phyloP scores from a whole-genome alignment of 2,797 vertebrate species.

The Acrossocheilus wenchowensis region DNA sequence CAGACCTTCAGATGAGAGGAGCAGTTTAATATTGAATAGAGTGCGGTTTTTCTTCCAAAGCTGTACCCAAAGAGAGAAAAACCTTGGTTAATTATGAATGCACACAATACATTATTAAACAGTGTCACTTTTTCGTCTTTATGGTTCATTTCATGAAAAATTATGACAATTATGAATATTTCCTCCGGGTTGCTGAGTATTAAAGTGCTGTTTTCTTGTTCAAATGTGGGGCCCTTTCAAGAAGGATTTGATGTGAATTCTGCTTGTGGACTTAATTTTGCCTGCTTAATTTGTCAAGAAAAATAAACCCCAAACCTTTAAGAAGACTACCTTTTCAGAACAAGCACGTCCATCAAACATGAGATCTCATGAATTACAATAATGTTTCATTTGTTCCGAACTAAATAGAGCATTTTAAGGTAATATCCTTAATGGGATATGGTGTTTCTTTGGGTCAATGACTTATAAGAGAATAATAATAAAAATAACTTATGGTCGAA shows the following conservation, averaged over 20 bases:
- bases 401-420: neutral
- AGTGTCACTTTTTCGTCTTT: conserved; percentile 91
- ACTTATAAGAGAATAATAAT: neutral
- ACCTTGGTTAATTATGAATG: conserved; percentile 91
- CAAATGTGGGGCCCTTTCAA: conserved; percentile 70
- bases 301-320: conserved; percentile 11
- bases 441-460: neutral
- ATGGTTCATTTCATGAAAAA: conserved; percentile 91
- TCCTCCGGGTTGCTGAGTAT: conserved; percentile 80
- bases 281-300: conserved; percentile 63
- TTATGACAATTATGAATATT: conserved; percentile 92
- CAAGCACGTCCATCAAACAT: neutral
- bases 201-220: conserved; percentile 75
- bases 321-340: neutral
- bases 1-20: conserved; percentile 66
- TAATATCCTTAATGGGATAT: too few relatives aligned
- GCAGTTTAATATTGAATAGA: conserved; percentile 76
- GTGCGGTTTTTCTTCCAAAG: conserved; percentile 66
- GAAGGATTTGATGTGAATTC: conserved; percentile 54
- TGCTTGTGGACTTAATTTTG: conserved; percentile 54
- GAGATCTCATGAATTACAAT: neutral
- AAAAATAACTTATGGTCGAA: neutral
- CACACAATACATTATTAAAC: conserved; percentile 92
- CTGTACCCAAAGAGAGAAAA: conserved; percentile 69
- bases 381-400: neutral